Evolutionary conservation across 2,113 vertebrate genomes (phyloP), one percentile per base, ranked within the genome.

Genomic region (Synodontis membranacea): DNA sequence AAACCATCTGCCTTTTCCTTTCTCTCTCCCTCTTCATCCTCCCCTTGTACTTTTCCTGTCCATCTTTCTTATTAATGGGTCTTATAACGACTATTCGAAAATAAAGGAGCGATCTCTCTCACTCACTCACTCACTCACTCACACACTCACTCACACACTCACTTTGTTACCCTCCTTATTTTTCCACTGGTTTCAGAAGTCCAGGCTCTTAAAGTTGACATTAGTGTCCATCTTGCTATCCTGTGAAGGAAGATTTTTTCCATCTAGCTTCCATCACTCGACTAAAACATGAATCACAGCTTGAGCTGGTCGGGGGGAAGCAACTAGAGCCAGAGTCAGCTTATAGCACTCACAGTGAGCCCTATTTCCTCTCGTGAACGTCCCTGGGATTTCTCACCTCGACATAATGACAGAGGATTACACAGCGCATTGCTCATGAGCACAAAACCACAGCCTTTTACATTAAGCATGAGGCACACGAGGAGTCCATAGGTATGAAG

Each of bases 221-320:
- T 93, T 93, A 91, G 70, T 89, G 93, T 92, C 93, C 91, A 72
- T 93, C 91, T 91, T 81, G 81, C 88, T 88, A 46, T 89, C 92
- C 88, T 86, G 85, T 88, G 89, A 90, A 91, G 88, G 39, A 15
- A 84, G 89, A 92, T 92, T 92, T 94, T 93, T 94, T 94, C 93
- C 93, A 93, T 80, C 82, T 66, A 90, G 39, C 78, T 60, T 90
- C 70, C 56, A 84, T 82, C 68, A 81, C 80, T 39, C 56, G 23
- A 85, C 84, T 83, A 78, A 64, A 75, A 80, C 83, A 87, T 74
- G 54, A 85, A 75, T 91, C 82, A 75, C 70, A 60, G 15, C 31
- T 48, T 60, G 80, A 34, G 68, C 84, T 25, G 28, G 39, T n/a
- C 75, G 31, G 17, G 86, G 70, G 80, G 74, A 76, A 50, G 60